phyloP scores from a whole-genome alignment of 2,888 invertebrate species.

The Drosophila greeni region DNA sequence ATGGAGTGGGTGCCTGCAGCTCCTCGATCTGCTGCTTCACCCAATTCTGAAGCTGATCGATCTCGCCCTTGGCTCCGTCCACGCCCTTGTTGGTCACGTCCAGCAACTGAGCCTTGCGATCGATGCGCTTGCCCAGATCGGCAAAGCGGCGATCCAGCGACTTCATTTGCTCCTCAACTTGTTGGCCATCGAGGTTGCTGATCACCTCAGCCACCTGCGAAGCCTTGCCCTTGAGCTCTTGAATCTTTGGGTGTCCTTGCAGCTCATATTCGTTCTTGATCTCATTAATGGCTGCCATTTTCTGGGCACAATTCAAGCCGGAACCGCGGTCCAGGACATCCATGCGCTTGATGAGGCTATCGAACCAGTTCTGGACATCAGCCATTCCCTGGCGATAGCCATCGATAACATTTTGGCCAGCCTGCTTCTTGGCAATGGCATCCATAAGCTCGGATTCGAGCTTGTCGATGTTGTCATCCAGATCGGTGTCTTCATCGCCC shows the following conservation, averaged over 20 bases:
- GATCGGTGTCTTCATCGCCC: constrained; percentile 83
- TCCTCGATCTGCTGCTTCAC: constrained; percentile 86
- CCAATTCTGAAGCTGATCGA: constrained; percentile 89
- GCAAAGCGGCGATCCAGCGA: constrained; percentile 90
- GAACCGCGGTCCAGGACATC: constrained; percentile 91
- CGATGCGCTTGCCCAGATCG: constrained; percentile 90
- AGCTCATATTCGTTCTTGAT: constrained; percentile 87
- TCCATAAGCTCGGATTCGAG: constrained; percentile 85
- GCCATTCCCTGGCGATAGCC: constrained; percentile 87
- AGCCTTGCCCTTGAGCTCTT: constrained; percentile 85
- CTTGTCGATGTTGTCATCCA: constrained; percentile 85
- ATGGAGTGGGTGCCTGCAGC: constrained; percentile 83
- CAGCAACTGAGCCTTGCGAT: constrained; percentile 89
- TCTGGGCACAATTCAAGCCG: constrained; percentile 89
- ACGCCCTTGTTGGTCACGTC: constrained; percentile 91
- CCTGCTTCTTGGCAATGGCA: constrained; percentile 87
- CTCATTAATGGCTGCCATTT: constrained; percentile 86
- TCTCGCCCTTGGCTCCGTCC: constrained; percentile 89
- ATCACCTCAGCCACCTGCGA: constrained; percentile 87
- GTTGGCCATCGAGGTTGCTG: constrained; percentile 92
- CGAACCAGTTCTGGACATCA: constrained; percentile 90
- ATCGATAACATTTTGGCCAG: constrained; percentile 87
- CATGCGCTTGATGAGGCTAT: constrained; percentile 87
- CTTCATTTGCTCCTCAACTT: constrained; percentile 93
- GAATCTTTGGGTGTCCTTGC: constrained; percentile 85